Evolutionary conservation across 2,113 vertebrate species (phyloP), one percentile per base, ranked within the genome.

Genomic region (Entomyzon cyanotis): DNA sequence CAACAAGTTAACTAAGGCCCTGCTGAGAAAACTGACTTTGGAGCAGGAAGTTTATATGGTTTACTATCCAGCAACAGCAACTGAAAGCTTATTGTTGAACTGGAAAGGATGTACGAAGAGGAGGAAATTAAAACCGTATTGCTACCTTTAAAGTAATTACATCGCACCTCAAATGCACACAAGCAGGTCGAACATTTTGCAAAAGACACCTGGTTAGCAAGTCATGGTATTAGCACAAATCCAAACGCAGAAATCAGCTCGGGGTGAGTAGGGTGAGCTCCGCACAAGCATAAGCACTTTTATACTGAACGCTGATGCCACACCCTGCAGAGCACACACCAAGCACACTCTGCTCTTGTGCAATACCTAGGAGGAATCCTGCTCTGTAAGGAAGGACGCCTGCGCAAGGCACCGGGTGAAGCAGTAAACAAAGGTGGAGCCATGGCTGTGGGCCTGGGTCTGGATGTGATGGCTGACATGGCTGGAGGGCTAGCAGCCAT

Each of bases 291-390:
- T 4, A 22, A 89, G 37, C 15, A 37, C 73, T 55, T 81, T 62
- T 84, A 63, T 76, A 81, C 4, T 10, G 18, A 62, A 89, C 10
- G 73, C 89, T 84, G 62, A 55, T 9, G 74, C 73, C 92, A 88
- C 92, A 84, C 62, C 89, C 95, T 65, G 93, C 97, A 96, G 95
- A 4, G 93, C 97, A 98, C 90, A 94, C 97, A 49, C 9, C 11
- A 81, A 75, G 55, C 91, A 33, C 91, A 46, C 91, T 58, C 55
- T 63, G 90, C 75, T 90, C 78, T 94, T 75, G 89, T 84, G 83
- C 97, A 97, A 96, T 99, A 99, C 99, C 99, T 99, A 99, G 98
- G 97, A 28, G 99, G 98, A 74, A 98, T 99, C 99, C 98, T 97
- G 97, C 97, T 96, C 56, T 97, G 97, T 80, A 98, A 96, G 93